Conservation (phyloP, 2,797 vertebrate genomes). For the Pampus argenteus region DNA sequence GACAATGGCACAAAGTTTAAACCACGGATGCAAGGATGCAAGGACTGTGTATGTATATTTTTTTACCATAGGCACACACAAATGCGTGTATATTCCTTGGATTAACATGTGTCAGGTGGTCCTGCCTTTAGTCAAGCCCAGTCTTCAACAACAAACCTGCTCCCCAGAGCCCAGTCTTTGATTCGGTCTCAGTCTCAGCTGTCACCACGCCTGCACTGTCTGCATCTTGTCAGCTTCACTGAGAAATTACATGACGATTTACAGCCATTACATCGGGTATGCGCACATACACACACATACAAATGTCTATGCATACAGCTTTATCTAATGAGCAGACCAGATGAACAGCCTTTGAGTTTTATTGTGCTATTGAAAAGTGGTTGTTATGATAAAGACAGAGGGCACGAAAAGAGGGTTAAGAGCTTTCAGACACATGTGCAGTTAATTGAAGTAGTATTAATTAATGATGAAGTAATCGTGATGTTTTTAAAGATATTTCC, state of each 20-base stretch:
- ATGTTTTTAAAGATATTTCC: background rate
- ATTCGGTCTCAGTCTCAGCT: slow-evolving; percentile 67
- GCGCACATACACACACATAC: background rate
- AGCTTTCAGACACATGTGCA: slow-evolving; percentile 5
- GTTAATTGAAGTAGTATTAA: background rate
- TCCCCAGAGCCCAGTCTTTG: slow-evolving; percentile 52
- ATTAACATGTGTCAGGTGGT: slow-evolving; percentile 67
- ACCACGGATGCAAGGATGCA: background rate
- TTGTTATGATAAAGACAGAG: slow-evolving; percentile 29
- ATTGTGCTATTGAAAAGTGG: slow-evolving; percentile 17
- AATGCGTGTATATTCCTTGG: slow-evolving; percentile 44
- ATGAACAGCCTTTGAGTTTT: slow-evolving; percentile 24
- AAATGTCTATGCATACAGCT: background rate
- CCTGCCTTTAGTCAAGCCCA: slow-evolving; percentile 58
- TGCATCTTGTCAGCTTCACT: slow-evolving; percentile 62
- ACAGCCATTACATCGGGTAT: slow-evolving; percentile 26
- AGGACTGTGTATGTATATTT: slow-evolving; percentile 24
- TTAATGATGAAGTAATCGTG: background rate
- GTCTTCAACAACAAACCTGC: slow-evolving; percentile 51
- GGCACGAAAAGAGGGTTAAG: slow-evolving; percentile 17
- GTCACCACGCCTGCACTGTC: slow-evolving; percentile 65
- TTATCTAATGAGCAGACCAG: slow-evolving; percentile 3
- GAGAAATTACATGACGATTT: slow-evolving; percentile 51
- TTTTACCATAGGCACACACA: slow-evolving; percentile 26
- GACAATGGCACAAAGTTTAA: slow-evolving; percentile 10